Evolutionary conservation across 2,113 vertebrate genomes (phyloP), one percentile per base, ranked within the genome.

Genomic region (Channa maculata): DNA sequence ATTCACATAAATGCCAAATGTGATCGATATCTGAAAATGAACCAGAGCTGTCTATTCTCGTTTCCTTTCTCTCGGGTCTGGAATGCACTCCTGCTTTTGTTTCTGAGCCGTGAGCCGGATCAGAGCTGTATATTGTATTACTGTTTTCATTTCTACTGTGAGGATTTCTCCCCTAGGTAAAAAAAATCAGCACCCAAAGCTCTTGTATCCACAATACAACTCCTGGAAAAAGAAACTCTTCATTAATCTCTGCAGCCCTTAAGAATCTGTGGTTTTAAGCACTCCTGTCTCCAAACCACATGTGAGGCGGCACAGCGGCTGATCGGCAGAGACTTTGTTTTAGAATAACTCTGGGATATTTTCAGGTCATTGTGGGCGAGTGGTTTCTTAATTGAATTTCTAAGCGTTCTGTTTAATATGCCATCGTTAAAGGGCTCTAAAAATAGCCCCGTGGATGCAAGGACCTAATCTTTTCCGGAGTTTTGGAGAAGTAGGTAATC

Each of bases 191-290:
- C 67, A 61, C 72, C 79, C 77, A 92, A 94, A 95, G 89, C 93
- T 92, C 91, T 92, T 94, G 92, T 93, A 92, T 94, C 93, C 93
- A 94, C 93, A 94, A 92, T 91, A 93, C 89, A 93, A 94, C 93
- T 94, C 93, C 93, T 94, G 93, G 92, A 94, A 94, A 94, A 94
- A 94, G 93, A 93, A 91, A 88, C 83, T 86, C 82, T 89, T 89
- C 89, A 90, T 93, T 93, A 93, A 93, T 93, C 93, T 92, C 75
- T 34, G 61, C 85, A 79, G 86, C 83, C 85, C 57, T 79, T 77
- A 65, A 91, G 75, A 92, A 90, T 90, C 89, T 87, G 70, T 43
- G 86, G 88, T 87, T 92, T 93, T 86, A 91, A 91, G 81, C 80
- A 57, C 77, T 80, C 65, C 84, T 79, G 75, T 85, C 90, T 91